Base-by-base conservation (phyloP, 2,888 invertebrate species). In the Caenorhabditis doughertyi region DNA sequence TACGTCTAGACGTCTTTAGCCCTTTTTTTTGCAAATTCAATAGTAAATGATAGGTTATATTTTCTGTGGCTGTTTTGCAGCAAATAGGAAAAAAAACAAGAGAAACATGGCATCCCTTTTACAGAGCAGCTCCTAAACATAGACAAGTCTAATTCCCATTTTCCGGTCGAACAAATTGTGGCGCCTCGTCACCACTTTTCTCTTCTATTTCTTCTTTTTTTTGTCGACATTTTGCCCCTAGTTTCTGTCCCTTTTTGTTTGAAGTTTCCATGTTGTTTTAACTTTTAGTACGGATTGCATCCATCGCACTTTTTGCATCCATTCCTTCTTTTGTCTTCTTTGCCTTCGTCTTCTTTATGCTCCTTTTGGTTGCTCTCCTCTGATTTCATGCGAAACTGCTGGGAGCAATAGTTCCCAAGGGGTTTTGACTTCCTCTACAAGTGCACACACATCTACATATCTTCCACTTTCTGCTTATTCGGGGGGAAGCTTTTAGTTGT, bases 161-260 rank as follows among this genome's bases (percentile, higher is more conserved):
- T 79, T 79, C 79, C 79, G 79, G 79, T 79, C 70, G 70, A 79
- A 83, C 79, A 83, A 79, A 79, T 79, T 83, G 79, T 72, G 72
- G 77, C 65, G 73, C 53, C 67, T 56, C 56, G 60, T 56, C 55
- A 58, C 53, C 72, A 60, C 49, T 58, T 51, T 23, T n/a, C 62
- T 23, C 51, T 68, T 73, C 53, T 77, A 44, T 55, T 47, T 47
- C 18, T 58, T 11, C 42, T 71, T 53, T 21, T 64, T 32, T 25
- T 60, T 58, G 25, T 65, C 65, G 35, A 51, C 65, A 51, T 65
- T 64, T 51, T 55, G 64, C 35, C 73, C 60, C 60, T 42, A 39
- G 39, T 32, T 42, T 65, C 11, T 35, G 55, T 42, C 25, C 23
- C 64, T 60, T 42, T 53, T 53, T 35, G 53, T 39, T 55, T 51